These are phyloP conservation scores for Pristis pectinata DNA, from an alignment of 2,797 vertebrate species.

Conservation along the genomic window DNA sequence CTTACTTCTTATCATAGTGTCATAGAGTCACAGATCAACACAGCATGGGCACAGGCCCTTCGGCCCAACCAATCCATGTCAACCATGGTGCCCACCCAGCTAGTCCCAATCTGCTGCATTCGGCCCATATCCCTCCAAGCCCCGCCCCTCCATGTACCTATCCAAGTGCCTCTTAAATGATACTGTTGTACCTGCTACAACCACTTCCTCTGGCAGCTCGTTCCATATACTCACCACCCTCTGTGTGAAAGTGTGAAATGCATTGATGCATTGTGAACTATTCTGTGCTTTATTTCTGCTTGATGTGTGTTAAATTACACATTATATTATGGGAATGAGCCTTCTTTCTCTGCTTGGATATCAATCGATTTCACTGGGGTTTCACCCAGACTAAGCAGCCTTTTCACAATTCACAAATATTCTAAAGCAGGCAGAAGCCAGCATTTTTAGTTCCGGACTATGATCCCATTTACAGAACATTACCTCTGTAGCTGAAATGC, in stretches of 20 bases:
- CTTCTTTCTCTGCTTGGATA: neutral
- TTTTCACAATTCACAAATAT: neutral
- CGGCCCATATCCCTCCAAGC: too few species aligned
- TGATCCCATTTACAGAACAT: neutral
- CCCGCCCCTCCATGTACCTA: too few species aligned
- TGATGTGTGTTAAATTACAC: neutral
- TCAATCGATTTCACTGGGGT: neutral
- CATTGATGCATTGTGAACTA: neutral
- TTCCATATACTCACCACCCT: too few species aligned
- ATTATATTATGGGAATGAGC: neutral
- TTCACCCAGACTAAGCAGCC: neutral
- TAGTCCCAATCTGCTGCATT: too few species aligned
- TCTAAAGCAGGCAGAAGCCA: neutral
- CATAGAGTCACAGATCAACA: too few species aligned
- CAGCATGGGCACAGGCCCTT: too few species aligned
- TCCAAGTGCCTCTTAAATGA: too few species aligned
- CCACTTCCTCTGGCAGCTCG: too few species aligned
- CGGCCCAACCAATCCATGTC: too few species aligned
- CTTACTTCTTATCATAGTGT: neutral
- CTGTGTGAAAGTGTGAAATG: too few species aligned
- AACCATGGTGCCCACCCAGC: too few species aligned
- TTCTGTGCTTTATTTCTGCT: neutral
- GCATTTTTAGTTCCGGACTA: neutral
- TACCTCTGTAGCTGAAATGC: neutral
- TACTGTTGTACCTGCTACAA: too few species aligned